Percentiles rank a stretch among this genome's conserved stretches.
phyloP scores from a whole-genome alignment of 2,113 vertebrate species.

The Ochotona curzoniae region DNA sequence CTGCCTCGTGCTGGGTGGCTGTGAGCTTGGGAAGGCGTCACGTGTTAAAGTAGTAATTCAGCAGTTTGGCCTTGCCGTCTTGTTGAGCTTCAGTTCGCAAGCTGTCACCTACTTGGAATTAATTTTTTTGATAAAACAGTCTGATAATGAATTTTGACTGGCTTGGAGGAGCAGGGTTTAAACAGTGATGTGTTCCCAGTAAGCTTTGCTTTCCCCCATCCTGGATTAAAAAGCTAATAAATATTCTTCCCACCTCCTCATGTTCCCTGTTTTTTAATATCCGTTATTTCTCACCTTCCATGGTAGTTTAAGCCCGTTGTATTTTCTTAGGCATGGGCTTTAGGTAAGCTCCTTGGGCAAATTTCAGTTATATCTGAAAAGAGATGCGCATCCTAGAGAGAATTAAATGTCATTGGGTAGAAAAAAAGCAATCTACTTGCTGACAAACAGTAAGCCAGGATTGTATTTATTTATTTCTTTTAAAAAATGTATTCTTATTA shows the following conservation, averaged over 20 bases:
- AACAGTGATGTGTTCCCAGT: background rate
- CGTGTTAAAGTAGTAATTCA: background rate
- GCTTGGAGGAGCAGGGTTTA: background rate
- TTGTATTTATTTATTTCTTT: background rate
- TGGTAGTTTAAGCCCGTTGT: conserved; percentile 1
- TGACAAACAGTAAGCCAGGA: background rate
- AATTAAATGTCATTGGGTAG: background rate
- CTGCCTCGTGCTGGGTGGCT: background rate
- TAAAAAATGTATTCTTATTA: too few relatives aligned
- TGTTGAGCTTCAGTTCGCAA: background rate
- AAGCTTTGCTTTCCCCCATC: background rate
- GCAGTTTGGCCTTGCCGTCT: background rate
- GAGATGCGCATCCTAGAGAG: background rate
- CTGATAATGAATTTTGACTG: background rate
- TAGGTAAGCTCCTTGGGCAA: background rate
- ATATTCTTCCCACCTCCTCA: background rate
- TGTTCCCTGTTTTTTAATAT: background rate
- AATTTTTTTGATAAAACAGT: conserved; percentile 29
- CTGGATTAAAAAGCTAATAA: background rate
- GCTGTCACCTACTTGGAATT: background rate
- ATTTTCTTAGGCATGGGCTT: background rate
- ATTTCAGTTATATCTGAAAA: background rate
- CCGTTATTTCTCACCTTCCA: conserved; percentile 8
- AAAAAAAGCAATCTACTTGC: background rate
- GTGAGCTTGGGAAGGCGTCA: background rate